Evolutionary conservation across 2,888 invertebrate genomes (phyloP), one percentile per base, ranked within the genome.

Genomic region (Mamestra brassicae): DNA sequence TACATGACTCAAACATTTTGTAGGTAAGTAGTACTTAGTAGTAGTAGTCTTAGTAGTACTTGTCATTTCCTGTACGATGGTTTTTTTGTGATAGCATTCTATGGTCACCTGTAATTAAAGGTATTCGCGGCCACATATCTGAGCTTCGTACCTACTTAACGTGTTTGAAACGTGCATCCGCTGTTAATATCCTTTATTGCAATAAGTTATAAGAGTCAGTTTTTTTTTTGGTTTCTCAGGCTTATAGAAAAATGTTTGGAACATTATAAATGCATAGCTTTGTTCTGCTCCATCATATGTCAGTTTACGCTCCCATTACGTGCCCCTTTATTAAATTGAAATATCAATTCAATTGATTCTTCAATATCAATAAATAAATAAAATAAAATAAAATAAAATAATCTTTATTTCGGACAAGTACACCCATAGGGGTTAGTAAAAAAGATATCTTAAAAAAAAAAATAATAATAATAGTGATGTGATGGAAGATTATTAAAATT

Each of bases 91-190:
- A 58, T 69, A 45, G 42, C 69, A 66, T 72, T 78, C 65, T 83
- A 42, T 73, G 66, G 50, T 73, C 67, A 60, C 58, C 17, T 64
- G 84, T 69, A 81, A 72, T 78, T 68, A 83, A 72, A 72, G 57
- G 79, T 58, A 80, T 80, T 70, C 42, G 60, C 57, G 26, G 52
- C 38, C 15, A 80, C 79, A 80, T 83, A 71, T 64, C 78, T 68
- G 38, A 54, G 65, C 57, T 61, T 50, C 54, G 42, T 67, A 71
- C 36, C 26, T 62, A 80, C 54, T 80, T 45, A 68, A 64, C 64
- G 68, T 71, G 70, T 71, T 64, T 75, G 84, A 70, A 60, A 84
- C 69, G 67, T 79, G 74, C 80, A 81, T 71, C 71, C 84, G 74
- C 60, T 74, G 68, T 36, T 67, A 67, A 64, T 75, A 70, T 69